phyloP scores from a whole-genome alignment of 2,113 vertebrate genomes.

The Trematocara nigrifrons region DNA sequence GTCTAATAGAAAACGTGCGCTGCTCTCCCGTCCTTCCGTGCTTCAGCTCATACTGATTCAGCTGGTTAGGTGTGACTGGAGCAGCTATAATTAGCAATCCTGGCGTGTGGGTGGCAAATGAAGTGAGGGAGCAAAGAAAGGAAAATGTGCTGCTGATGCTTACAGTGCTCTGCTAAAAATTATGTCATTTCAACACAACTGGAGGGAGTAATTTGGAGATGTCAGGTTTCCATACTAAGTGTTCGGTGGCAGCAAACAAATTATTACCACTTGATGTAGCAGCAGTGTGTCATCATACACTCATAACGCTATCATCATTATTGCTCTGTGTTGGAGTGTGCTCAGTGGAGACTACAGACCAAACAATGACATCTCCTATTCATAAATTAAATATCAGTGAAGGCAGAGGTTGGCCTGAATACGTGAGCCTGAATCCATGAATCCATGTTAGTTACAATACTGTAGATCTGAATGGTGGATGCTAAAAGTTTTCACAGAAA shows the following conservation, averaged over 20 bases:
- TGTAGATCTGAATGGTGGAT: not conserved
- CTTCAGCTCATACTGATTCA: slow-evolving; percentile 36
- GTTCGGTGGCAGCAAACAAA: not conserved
- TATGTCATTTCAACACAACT: slow-evolving; percentile 5
- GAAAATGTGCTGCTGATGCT: slow-evolving; percentile 39
- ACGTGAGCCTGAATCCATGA: not conserved
- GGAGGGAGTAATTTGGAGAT: not conserved
- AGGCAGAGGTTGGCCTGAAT: not conserved
- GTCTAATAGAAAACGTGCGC: not conserved
- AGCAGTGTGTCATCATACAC: not conserved
- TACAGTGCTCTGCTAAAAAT: slow-evolving; percentile 4
- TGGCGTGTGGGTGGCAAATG: slow-evolving; percentile 52
- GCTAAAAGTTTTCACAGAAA: not conserved
- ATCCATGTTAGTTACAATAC: not conserved
- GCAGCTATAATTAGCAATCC: slow-evolving; percentile 64
- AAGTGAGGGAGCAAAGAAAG: slow-evolving; percentile 37
- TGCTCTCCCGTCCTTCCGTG: not conserved
- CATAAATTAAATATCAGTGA: not conserved
- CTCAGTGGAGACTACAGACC: not conserved
- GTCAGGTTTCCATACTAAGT: not conserved
- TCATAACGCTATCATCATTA: not conserved
- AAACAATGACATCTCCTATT: not conserved
- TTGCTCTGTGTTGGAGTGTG: not conserved
- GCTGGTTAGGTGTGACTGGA: slow-evolving; percentile 60
- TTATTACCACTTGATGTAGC: not conserved